phyloP scores from a whole-genome alignment of 2,113 vertebrate species.

The Gymnocephalus cernua region DNA sequence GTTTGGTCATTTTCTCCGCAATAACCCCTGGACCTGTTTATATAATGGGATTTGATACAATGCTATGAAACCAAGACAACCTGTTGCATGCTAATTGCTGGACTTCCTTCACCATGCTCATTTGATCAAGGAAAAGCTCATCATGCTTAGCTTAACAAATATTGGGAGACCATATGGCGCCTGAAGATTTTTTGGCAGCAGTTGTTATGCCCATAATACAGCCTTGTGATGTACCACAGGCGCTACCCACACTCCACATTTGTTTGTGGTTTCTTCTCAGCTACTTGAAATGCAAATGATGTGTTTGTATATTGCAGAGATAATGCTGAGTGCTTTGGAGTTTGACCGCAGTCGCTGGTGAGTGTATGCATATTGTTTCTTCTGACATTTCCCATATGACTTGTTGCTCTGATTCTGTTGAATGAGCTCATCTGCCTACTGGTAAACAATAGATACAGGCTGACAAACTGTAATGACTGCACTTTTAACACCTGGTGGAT shows the following conservation, averaged over 20 bases:
- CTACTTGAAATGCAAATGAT: slow-evolving; percentile 76
- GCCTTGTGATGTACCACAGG: slow-evolving; percentile 41
- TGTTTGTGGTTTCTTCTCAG: slow-evolving; percentile 51
- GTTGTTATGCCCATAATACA: slow-evolving; percentile 35
- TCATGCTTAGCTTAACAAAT: slow-evolving; percentile 71
- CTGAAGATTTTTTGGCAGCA: slow-evolving; percentile 58
- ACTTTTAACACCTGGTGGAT: background rate
- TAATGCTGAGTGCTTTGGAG: slow-evolving; percentile 39
- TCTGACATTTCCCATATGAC: slow-evolving; percentile 36
- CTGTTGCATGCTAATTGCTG: slow-evolving; percentile 58
- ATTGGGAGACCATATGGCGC: slow-evolving; percentile 61
- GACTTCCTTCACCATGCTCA: slow-evolving; percentile 40
- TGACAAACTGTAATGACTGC: slow-evolving; percentile 17
- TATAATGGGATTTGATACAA: slow-evolving; percentile 66
- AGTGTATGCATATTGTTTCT: slow-evolving; percentile 34
- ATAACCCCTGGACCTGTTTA: slow-evolving; percentile 62
- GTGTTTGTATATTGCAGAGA: slow-evolving; percentile 49
- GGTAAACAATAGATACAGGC: slow-evolving; percentile 36
- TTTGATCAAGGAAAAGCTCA: slow-evolving; percentile 72
- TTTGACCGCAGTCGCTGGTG: slow-evolving; percentile 38
- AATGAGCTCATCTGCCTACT: slow-evolving; percentile 48
- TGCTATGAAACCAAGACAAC: slow-evolving; percentile 54
- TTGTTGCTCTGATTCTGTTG: slow-evolving; percentile 41
- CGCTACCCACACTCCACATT: slow-evolving; percentile 41
- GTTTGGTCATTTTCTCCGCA: slow-evolving; percentile 34